phyloP scores from a whole-genome alignment of 2,888 invertebrate genomes.

The Rhopalosiphum nymphaeae region DNA sequence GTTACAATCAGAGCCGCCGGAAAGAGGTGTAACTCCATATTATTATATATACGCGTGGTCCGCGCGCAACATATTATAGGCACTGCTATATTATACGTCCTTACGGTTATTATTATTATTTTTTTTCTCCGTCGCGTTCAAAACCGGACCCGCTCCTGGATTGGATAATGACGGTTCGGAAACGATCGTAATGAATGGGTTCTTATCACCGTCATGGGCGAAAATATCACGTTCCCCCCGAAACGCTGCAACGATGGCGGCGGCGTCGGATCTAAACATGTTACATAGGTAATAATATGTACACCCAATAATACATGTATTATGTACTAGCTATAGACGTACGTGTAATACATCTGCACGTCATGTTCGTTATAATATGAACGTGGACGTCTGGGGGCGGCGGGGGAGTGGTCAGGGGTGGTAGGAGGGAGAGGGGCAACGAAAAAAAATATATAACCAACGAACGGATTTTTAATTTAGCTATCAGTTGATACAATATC shows the following conservation, averaged over 20 bases:
- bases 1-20: conserved; percentile 54
- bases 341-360: conserved; percentile 22
- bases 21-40: conserved; percentile 52
- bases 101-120: neutral
- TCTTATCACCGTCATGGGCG: conserved; percentile 59
- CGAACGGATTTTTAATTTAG: conserved; percentile 63
- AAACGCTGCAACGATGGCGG: conserved; percentile 35
- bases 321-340: neutral
- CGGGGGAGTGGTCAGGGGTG: neutral
- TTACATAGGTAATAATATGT: conserved; percentile 4
- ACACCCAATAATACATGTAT: conserved; percentile 6
- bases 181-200: conserved; percentile 58
- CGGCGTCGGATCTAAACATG: conserved; percentile 35
- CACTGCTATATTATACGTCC: neutral
- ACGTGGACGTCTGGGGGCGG: neutral
- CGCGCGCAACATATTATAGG: neutral
- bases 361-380: conserved; percentile 48
- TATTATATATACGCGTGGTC: neutral
- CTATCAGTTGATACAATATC: conserved; percentile 64
- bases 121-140: neutral
- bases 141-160: conserved; percentile 60
- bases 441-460: conserved; percentile 3
- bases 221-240: conserved; percentile 54
- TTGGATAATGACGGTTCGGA: conserved; percentile 58
- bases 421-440: neutral